A percentile compares a stretch with the other conserved stretches of the same genome.
Evolutionary conservation across 37 sponge, comb jelly and placozoan species (phyloP).

Genomic region (Bolinopsis microptera): DNA sequence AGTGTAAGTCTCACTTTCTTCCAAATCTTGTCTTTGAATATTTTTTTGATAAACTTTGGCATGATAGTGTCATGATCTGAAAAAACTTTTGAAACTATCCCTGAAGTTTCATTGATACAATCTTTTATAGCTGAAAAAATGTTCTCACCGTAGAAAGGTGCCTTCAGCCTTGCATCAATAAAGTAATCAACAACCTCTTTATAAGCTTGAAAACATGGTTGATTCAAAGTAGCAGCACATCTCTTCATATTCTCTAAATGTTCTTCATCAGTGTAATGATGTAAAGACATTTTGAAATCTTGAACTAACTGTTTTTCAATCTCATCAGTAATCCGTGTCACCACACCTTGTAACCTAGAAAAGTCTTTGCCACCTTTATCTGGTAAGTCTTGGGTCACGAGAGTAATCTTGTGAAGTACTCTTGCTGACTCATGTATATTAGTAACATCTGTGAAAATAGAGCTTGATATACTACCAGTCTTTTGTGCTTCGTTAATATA

Average conservation of each 20-base stretch:
- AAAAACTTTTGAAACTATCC: slow-evolving; percentile 30
- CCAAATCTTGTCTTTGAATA: slow-evolving; percentile 37
- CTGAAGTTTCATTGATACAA: slow-evolving; percentile 55
- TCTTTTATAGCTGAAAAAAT: slow-evolving; percentile 40
- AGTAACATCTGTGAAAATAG: slow-evolving; percentile 25
- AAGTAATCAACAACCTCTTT: slow-evolving; percentile 35
- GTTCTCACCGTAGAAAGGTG: slow-evolving; percentile 58
- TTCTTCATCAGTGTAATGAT: slow-evolving; percentile 48
- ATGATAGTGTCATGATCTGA: slow-evolving; percentile 57
- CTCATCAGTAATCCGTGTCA: not conserved
- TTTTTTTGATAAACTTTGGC: slow-evolving; percentile 28
- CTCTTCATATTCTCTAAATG: slow-evolving; percentile 45
- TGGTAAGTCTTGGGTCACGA: slow-evolving; percentile 54
- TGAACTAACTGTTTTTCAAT: not conserved
- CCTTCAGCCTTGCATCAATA: slow-evolving; percentile 25
- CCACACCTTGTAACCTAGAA: not conserved
- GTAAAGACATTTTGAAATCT: slow-evolving; percentile 26
- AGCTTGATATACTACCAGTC: slow-evolving; percentile 43
- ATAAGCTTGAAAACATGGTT: slow-evolving; percentile 53
- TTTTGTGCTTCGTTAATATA: slow-evolving; percentile 60
- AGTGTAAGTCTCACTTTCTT: slow-evolving; percentile 50
- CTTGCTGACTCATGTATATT: slow-evolving; percentile 41
- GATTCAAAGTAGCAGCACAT: slow-evolving; percentile 50
- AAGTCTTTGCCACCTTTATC: slow-evolving; percentile 60
- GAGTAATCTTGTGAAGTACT: slow-evolving; percentile 52